Evolutionary conservation across 2,113 vertebrate species (phyloP).

Genomic region (Orthonyx spaldingii): DNA sequence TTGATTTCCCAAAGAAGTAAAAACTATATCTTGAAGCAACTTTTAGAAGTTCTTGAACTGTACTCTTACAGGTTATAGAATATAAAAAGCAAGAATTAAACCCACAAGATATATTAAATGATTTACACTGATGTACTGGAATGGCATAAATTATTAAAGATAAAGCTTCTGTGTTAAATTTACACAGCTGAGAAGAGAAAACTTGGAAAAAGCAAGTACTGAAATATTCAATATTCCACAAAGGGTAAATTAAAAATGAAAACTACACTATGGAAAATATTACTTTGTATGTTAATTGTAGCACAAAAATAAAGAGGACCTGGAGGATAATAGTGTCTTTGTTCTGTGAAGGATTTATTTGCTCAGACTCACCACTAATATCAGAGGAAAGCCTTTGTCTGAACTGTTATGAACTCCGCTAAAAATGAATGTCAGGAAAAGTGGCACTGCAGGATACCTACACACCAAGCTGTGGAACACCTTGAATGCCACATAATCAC

Average conservation of each 20-base stretch:
- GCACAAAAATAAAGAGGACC: not conserved
- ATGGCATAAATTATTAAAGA: not conserved
- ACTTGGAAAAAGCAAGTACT: not conserved
- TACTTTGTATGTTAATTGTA: not conserved
- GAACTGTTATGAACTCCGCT: not conserved
- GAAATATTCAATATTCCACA: not conserved
- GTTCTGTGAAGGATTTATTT: not conserved
- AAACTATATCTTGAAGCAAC: not conserved
- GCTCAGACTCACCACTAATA: not conserved
- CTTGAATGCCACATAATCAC: not conserved
- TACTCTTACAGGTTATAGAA: not conserved
- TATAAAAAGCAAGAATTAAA: not conserved
- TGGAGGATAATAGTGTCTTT: not conserved
- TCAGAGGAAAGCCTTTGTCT: not conserved
- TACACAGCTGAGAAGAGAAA: not conserved
- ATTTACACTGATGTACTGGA: not conserved
- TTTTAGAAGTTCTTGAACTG: not conserved
- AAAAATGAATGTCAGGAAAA: not conserved
- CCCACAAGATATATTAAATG: not conserved
- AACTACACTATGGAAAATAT: not conserved
- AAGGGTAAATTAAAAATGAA: not conserved
- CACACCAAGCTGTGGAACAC: not conserved
- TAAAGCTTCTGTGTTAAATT: not conserved
- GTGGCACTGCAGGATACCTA: not conserved
- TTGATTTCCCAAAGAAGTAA: not conserved